Evolutionary conservation across 2,888 invertebrate species (phyloP).

Genomic region (Cheilosia soror): DNA sequence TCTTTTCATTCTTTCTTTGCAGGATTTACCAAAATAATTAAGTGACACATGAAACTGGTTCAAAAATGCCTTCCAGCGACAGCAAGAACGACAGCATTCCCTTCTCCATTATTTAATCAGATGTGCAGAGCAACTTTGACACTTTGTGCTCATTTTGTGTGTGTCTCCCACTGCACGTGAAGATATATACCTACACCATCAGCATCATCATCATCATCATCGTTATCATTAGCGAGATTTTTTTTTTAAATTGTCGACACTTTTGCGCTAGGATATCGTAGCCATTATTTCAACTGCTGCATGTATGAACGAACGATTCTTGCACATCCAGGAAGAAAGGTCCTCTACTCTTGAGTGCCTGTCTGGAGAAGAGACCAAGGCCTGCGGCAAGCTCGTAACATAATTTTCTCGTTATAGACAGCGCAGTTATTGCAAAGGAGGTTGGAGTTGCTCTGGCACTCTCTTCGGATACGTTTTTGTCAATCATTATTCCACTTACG

Average conservation of each 20-base stretch:
- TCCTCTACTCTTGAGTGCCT: slow-evolving; percentile 24
- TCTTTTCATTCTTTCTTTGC: slow-evolving; percentile 51
- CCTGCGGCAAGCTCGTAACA: slow-evolving; percentile 39
- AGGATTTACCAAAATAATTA: slow-evolving; percentile 69
- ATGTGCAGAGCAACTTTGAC: slow-evolving; percentile 66
- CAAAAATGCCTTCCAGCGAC: slow-evolving; percentile 65
- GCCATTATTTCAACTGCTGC: slow-evolving; percentile 26
- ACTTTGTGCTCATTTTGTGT: slow-evolving; percentile 64
- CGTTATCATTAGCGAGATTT: slow-evolving; percentile 34
- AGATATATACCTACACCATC: background rate
- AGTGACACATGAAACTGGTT: slow-evolving; percentile 74
- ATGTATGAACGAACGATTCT: slow-evolving; percentile 33
- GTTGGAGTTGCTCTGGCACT: background rate
- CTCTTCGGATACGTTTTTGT: background rate
- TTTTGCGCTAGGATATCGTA: slow-evolving; percentile 25
- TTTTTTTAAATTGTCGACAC: slow-evolving; percentile 39
- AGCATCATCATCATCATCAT: slow-evolving; percentile 19
- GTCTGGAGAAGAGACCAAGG: slow-evolving; percentile 30
- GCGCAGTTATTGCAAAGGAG: background rate
- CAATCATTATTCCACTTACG: slow-evolving; percentile 12
- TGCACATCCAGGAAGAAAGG: slow-evolving; percentile 47
- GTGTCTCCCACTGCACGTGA: slow-evolving; percentile 7
- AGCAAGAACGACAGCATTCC: slow-evolving; percentile 35
- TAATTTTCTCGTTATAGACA: slow-evolving; percentile 36
- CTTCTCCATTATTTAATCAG: slow-evolving; percentile 67